phyloP scores from a whole-genome alignment of 2,113 vertebrate species.

The Hemiscyllium ocellatum region DNA sequence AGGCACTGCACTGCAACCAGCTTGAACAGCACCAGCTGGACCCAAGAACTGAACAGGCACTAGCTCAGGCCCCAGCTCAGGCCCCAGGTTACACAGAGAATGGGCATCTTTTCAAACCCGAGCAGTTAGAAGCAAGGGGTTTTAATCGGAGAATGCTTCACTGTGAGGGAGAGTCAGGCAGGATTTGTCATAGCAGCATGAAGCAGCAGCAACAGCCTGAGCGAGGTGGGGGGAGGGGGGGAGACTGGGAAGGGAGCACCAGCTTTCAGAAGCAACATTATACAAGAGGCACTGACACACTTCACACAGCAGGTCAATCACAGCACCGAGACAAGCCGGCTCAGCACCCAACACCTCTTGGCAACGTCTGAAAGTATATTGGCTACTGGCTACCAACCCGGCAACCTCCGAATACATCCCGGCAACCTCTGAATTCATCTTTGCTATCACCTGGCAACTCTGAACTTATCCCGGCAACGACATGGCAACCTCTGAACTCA shows the following conservation, averaged over 20 bases:
- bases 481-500: neutral
- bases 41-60: neutral
- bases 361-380: neutral
- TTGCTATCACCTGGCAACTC: too few relatives aligned
- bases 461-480: neutral
- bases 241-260: too few relatives aligned
- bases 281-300: neutral
- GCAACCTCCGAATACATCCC: neutral
- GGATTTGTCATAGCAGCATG: neutral
- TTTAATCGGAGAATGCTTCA: neutral
- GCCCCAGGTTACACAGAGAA: neutral
- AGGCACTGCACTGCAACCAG: neutral
- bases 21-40: neutral
- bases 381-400: too few relatives aligned
- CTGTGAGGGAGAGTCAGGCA: neutral
- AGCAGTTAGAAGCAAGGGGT: too few relatives aligned
- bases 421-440: neutral
- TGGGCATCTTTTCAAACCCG: neutral
- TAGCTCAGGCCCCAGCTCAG: neutral
- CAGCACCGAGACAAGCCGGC: too few relatives aligned
- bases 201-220: neutral
- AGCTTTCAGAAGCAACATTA: neutral
- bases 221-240: neutral
- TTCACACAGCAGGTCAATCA: neutral
- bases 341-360: neutral